These are phyloP conservation scores for Zaprionus bogoriensis DNA, from an alignment of 2,888 invertebrate species.

Conservation along the genomic window DNA sequence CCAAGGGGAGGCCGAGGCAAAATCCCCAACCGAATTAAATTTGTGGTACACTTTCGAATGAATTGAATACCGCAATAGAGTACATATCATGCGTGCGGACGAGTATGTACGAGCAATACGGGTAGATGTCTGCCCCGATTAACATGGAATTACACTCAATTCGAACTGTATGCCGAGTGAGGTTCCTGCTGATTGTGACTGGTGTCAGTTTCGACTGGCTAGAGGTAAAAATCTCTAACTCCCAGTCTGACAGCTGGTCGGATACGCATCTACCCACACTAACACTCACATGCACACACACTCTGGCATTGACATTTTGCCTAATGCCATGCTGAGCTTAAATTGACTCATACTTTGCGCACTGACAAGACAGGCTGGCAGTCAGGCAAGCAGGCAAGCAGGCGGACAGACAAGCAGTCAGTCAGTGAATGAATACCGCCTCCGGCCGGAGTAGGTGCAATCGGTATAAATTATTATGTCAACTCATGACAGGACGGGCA, in stretches of 20 bases:
- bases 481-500: constrained; percentile 50
- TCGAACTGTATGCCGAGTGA: constrained; percentile 4
- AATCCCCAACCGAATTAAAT: constrained; percentile 18
- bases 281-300: not conserved
- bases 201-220: constrained; percentile 27
- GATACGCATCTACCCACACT: constrained; percentile 11
- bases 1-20: not conserved
- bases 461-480: constrained; percentile 73
- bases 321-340: constrained; percentile 39
- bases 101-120: no score
- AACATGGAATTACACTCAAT: constrained; percentile 50
- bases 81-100: constrained; percentile 21
- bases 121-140: constrained; percentile 44
- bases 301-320: constrained; percentile 51
- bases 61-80: constrained; percentile 21
- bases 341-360: constrained; percentile 48
- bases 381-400: constrained; percentile 8
- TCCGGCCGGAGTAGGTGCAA: constrained; percentile 30
- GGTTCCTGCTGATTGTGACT: not conserved
- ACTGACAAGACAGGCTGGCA: constrained; percentile 39
- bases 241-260: constrained; percentile 33
- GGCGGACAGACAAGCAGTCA: constrained; percentile 18
- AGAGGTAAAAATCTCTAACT: constrained; percentile 36
- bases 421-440: constrained; percentile 34
- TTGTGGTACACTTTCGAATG: constrained; percentile 32